Evolutionary conservation across 2,888 invertebrate genomes (phyloP), one percentile per base, ranked within the genome.

Genomic region (Thecocarcelia acutangulata): DNA sequence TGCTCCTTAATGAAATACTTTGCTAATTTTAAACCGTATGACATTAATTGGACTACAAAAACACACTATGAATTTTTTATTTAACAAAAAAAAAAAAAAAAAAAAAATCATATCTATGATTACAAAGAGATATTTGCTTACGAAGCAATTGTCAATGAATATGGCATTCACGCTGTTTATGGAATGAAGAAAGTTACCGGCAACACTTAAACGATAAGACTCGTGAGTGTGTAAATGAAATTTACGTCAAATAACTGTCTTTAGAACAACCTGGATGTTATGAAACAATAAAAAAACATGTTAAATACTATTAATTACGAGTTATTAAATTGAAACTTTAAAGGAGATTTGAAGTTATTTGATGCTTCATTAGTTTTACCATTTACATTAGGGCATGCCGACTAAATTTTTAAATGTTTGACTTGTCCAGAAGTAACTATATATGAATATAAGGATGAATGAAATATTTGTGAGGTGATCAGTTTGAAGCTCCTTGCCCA

Each of bases 261-360:
- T 44, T 64, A 37, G 54, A 77, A 64, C 42, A 42, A 21, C 28
- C 44, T 61, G 42, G 17, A 33, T 21, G 3, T 44, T 17, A n/a
- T 50, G 50, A 15, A 24, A 42, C 11, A 28, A 52, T 28, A 59
- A 61, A 19, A 44, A 61, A 3, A 33, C 33, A 28, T 28, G 28
- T 59, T 50, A 59, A 37, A 76, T 59, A 44, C 63, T 69, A 69
- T 74, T 52, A 74, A 80, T 80, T 74, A 74, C 40, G n/a, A 74
- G 69, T 63, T 54, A 21, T 44, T 50, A 17, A 56, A 63, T n/a
- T 54, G 6, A 42, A 15, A 42, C 61, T 61, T 40, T 59, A 61
- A 66, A 72, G 72, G 78, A 37, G 17, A 76, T 54, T 52, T 66
- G 54, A 46, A 56, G 46, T 21, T 46, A 2, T n/a, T 5, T 33